Evolutionary conservation across 2,797 vertebrate species (phyloP), one percentile per base, ranked within the genome.

Genomic region (Zalophus californianus): DNA sequence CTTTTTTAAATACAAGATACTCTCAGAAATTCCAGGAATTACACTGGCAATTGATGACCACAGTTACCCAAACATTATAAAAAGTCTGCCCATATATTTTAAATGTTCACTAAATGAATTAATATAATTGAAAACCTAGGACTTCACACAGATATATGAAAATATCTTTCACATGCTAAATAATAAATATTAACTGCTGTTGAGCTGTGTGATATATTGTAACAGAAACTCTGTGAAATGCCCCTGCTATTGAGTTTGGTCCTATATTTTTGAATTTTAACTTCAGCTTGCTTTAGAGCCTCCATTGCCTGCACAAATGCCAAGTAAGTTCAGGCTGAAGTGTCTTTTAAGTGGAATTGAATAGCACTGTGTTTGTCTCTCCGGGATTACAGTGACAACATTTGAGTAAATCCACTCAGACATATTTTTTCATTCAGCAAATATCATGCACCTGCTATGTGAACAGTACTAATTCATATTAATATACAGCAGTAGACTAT

Each of bases 401-500:
- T 52, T 64, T 96, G 80, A 93, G 52, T 62, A 91, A 96, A 93
- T 41, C 7, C 8, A 38, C n/a, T 52, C 23, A 62, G 25, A 48
- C 38, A 35, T 23, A 54, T 38, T 32, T 7, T 44, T 90, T 64
- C 23, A 29, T 68, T 58, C 18, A 27, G 21, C 29, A 68, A 32
- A 41, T 41, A 11, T 1, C 44, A 38, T n/a, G n/a, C 1, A 48
- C 23, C 20, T 86, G 32, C 16, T 29, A 5, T 27, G 48, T 60
- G 66, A 66, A 62, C 16, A 66, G 4, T 50, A 29, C 62, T 88
- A 38, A 32, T 58, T 88, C 23, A 35, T 75, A 54, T 21, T 80
- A 56, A 21, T 5, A 58, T 14, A 6, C 7, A 64, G 5, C 12
- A 48, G 9, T 7, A 75, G 20, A 80, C 38, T 32, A 50, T 48